Conservation (phyloP, 2,113 vertebrate species). For the Glaucomys volans region DNA sequence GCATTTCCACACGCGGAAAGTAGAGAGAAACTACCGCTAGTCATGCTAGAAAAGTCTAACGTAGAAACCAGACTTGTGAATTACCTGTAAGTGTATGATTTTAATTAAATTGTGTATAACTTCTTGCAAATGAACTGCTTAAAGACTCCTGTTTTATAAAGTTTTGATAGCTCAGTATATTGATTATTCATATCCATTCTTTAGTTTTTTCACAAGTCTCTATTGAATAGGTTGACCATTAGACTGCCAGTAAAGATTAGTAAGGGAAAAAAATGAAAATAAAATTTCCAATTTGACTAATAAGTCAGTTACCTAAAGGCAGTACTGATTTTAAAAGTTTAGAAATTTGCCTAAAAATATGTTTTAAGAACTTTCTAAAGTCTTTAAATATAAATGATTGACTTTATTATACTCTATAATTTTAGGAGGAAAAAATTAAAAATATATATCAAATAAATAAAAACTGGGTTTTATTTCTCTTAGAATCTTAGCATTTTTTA, state of each 20-base stretch:
- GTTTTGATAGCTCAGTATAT: neutral
- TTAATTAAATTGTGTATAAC: neutral
- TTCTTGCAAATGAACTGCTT: neutral
- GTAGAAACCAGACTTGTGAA: neutral
- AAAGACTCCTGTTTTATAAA: neutral
- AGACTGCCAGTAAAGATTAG: neutral
- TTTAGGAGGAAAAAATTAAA: neutral
- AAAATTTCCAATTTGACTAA: neutral
- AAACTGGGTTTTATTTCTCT: neutral
- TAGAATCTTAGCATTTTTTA: neutral
- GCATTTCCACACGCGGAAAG: neutral
- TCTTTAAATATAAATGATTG: conserved; percentile 8
- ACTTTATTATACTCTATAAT: conserved; percentile 3
- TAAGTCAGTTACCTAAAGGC: conserved; percentile 24
- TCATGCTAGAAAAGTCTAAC: neutral
- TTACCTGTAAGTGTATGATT: neutral
- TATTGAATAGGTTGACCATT: neutral
- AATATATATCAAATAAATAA: neutral
- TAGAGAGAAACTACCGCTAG: neutral
- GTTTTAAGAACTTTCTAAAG: neutral
- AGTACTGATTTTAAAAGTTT: conserved; percentile 28
- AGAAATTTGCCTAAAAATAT: conserved; percentile 29
- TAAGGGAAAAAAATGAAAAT: conserved; percentile 32
- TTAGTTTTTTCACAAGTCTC: neutral
- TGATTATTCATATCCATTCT: neutral